Percentiles rank a stretch among this genome's conserved stretches.
These are phyloP conservation scores for Parapristionchus giblindavisi DNA, from an alignment of 2,888 invertebrate genomes.

Conservation along the genomic window DNA sequence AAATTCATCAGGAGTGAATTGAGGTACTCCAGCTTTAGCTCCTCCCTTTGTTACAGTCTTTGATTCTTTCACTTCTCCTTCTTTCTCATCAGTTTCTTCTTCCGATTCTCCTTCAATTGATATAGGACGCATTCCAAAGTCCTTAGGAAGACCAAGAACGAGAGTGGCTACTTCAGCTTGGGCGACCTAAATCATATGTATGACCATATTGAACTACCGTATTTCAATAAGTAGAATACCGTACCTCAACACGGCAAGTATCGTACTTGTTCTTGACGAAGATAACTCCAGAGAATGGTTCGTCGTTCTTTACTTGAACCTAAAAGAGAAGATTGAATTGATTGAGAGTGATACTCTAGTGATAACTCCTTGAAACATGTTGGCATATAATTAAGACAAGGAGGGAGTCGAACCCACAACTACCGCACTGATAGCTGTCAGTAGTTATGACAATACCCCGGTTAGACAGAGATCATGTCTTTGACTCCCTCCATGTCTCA, in stretches of 20 bases:
- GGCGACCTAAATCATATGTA: slow-evolving; percentile 39
- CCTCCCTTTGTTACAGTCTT: slow-evolving; percentile 13
- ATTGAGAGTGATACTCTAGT: too few relatives aligned
- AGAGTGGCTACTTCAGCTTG: slow-evolving; percentile 63
- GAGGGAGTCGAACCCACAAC: too few relatives aligned
- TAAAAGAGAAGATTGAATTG: slow-evolving; percentile 28
- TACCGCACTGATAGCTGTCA: too few relatives aligned
- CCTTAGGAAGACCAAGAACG: slow-evolving; percentile 65
- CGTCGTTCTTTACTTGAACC: slow-evolving; percentile 62
- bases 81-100: slow-evolving; percentile 46
- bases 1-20: slow-evolving; percentile 54
- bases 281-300: slow-evolving; percentile 67
- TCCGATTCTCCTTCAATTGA: slow-evolving; percentile 54
- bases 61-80: slow-evolving; percentile 37
- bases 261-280: slow-evolving; percentile 70
- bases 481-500: not conserved
- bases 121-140: slow-evolving; percentile 69
- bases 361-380: too few relatives aligned
- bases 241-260: slow-evolving; percentile 68
- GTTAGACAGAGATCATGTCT: not conserved
- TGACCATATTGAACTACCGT: slow-evolving; percentile 26
- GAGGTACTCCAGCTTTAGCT: slow-evolving; percentile 34
- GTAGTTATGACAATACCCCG: too few relatives aligned
- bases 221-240: not conserved
- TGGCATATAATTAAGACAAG: too few relatives aligned